Conservation (phyloP, 2,888 invertebrate species). For the Scotopteryx bipunctaria region DNA sequence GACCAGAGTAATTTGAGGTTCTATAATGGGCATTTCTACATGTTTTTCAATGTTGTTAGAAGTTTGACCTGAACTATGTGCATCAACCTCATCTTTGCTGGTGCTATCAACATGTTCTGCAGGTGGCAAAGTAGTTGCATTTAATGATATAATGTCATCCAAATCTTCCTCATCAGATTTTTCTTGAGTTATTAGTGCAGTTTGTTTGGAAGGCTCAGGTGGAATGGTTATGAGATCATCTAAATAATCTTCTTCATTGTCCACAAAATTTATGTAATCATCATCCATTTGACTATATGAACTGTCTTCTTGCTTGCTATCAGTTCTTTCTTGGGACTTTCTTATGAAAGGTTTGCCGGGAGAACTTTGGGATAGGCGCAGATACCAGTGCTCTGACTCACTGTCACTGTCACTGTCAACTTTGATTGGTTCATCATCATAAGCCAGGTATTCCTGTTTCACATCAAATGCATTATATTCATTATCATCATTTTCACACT, state of each 20-base stretch:
- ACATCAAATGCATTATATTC: slow-evolving; percentile 69
- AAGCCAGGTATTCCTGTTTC: slow-evolving; percentile 67
- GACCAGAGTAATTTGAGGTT: slow-evolving; percentile 26
- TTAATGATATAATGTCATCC: slow-evolving; percentile 41
- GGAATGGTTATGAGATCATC: slow-evolving; percentile 62
- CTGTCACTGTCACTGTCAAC: slow-evolving; percentile 78
- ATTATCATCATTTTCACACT: slow-evolving; percentile 58
- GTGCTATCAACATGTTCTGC: slow-evolving; percentile 22
- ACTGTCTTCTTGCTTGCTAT: slow-evolving; percentile 52
- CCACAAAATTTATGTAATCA: slow-evolving; percentile 34
- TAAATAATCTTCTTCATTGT: slow-evolving; percentile 51
- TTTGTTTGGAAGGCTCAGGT: slow-evolving; percentile 35
- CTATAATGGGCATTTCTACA: slow-evolving; percentile 26
- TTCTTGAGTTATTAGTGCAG: slow-evolving; percentile 2
- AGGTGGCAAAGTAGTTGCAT: slow-evolving; percentile 16
- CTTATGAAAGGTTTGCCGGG: slow-evolving; percentile 65
- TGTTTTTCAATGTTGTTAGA: slow-evolving; percentile 31
- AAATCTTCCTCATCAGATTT: slow-evolving; percentile 36
- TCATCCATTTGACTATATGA: slow-evolving; percentile 75
- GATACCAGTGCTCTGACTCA: slow-evolving; percentile 78
- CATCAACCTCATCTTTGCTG: slow-evolving; percentile 50
- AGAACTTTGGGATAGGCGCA: slow-evolving; percentile 79
- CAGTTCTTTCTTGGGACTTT: slow-evolving; percentile 38
- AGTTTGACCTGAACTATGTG: slow-evolving; percentile 29
- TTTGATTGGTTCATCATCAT: slow-evolving; percentile 66